A percentile compares a stretch with the other conserved stretches of the same genome.
phyloP scores from a whole-genome alignment of 2,888 invertebrate genomes.

The Stenolophus ochropezus region DNA sequence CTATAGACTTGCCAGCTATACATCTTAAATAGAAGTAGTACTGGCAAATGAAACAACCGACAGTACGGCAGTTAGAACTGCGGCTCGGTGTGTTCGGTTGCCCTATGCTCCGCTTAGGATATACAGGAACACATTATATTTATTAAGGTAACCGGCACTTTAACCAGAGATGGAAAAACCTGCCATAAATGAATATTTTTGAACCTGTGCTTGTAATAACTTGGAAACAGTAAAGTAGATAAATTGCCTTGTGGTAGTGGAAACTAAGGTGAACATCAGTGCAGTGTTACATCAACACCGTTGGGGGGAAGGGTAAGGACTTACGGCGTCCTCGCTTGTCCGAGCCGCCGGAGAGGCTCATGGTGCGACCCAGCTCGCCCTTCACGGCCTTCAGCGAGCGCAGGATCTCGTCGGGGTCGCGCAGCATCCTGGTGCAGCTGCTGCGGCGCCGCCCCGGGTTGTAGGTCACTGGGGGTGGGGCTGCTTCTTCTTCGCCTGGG shows the following conservation, averaged over 20 bases:
- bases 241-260: neutral
- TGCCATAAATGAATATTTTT: too few species aligned
- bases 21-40: too few species aligned
- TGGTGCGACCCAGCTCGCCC: conserved; percentile 87
- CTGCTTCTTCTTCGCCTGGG: conserved; percentile 69
- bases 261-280: conserved; percentile 12
- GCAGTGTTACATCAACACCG: conserved; percentile 28
- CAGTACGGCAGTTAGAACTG: too few species aligned
- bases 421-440: conserved; percentile 82
- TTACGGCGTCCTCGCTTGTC: conserved; percentile 82
- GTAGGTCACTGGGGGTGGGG: conserved; percentile 75
- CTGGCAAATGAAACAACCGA: too few species aligned
- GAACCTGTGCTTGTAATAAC: too few species aligned
- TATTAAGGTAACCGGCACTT: too few species aligned
- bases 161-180: too few species aligned
- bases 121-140: too few species aligned
- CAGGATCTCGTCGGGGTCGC: conserved; percentile 90
- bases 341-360: conserved; percentile 81
- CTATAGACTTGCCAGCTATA: too few species aligned
- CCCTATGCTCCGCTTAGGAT: too few species aligned
- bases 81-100: too few species aligned
- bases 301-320: conserved; percentile 69
- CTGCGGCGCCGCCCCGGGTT: conserved; percentile 85
- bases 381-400: conserved; percentile 87
- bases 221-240: neutral